A percentile compares a stretch with the other conserved stretches of the same genome.
Conservation (phyloP, 1,140 invertebrate species). For the Luehdorfia chinensis region DNA sequence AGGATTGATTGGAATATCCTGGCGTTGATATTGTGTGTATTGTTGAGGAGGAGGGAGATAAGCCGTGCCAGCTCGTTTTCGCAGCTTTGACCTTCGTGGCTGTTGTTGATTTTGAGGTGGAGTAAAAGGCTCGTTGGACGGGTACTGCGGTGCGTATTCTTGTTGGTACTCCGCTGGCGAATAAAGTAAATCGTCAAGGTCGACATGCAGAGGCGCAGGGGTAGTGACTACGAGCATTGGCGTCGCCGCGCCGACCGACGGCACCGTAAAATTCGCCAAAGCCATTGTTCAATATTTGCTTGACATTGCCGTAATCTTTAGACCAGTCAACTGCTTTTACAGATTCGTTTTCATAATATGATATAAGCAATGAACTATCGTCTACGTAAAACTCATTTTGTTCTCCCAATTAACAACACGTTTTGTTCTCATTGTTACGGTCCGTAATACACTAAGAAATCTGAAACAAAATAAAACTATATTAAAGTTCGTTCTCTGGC, state of each 20-base stretch:
- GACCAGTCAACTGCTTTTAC: slow-evolving; percentile 38
- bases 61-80: slow-evolving; percentile 63
- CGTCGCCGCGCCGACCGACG: slow-evolving; percentile 41
- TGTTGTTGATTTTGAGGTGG: slow-evolving; percentile 45
- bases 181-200: slow-evolving; percentile 60
- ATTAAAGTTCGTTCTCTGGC: no score
- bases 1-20: slow-evolving; percentile 54
- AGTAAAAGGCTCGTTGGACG: slow-evolving; percentile 54
- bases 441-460: slow-evolving; percentile 12
- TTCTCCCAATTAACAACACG: no score
- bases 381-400: no score
- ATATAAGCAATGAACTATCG: no score
- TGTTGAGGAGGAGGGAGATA: slow-evolving; percentile 66
- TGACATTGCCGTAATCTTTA: slow-evolving; percentile 53
- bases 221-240: slow-evolving; percentile 42
- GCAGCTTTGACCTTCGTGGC: slow-evolving; percentile 50
- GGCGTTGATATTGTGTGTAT: slow-evolving; percentile 55
- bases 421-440: no score
- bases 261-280: slow-evolving; percentile 59
- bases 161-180: slow-evolving; percentile 54
- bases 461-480: slow-evolving; percentile 50
- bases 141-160: slow-evolving; percentile 37
- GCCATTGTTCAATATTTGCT: slow-evolving; percentile 57
- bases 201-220: slow-evolving; percentile 44
- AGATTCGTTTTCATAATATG: slow-evolving; percentile 52